Conservation (phyloP, 2,113 vertebrate genomes). For the Poicephalus meyeri region DNA sequence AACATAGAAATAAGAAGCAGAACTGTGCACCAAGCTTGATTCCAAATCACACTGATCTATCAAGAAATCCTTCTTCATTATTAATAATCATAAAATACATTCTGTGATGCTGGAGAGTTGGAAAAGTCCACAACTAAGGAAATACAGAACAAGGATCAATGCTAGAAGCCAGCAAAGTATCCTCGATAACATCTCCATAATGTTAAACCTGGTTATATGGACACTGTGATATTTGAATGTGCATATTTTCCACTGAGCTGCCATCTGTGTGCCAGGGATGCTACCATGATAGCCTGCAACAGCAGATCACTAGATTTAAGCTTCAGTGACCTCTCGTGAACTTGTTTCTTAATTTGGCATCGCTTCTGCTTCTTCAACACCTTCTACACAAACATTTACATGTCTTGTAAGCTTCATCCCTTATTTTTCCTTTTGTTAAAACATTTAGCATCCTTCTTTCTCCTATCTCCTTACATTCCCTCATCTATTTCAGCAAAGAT, state of each 20-base stretch:
- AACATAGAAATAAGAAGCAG: background rate
- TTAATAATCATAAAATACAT: background rate
- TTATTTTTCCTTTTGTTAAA: background rate
- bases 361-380: background rate
- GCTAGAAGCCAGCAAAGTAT: background rate
- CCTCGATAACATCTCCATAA: background rate
- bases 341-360: background rate
- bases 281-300: background rate
- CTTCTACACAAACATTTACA: background rate
- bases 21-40: background rate
- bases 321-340: background rate
- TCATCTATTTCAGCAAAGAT: background rate
- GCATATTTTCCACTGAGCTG: background rate
- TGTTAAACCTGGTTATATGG: background rate
- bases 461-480: background rate
- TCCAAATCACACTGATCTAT: background rate
- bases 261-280: background rate
- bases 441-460: background rate
- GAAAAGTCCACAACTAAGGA: background rate
- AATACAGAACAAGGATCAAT: background rate
- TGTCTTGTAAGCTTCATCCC: background rate
- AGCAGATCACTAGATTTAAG: background rate
- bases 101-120: background rate
- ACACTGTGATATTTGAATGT: background rate
- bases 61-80: background rate